Percentiles rank a stretch among this genome's conserved stretches.
These are phyloP conservation scores for Allolobophora icterica DNA, from an alignment of 2,888 invertebrate species.

Conservation along the genomic window DNA sequence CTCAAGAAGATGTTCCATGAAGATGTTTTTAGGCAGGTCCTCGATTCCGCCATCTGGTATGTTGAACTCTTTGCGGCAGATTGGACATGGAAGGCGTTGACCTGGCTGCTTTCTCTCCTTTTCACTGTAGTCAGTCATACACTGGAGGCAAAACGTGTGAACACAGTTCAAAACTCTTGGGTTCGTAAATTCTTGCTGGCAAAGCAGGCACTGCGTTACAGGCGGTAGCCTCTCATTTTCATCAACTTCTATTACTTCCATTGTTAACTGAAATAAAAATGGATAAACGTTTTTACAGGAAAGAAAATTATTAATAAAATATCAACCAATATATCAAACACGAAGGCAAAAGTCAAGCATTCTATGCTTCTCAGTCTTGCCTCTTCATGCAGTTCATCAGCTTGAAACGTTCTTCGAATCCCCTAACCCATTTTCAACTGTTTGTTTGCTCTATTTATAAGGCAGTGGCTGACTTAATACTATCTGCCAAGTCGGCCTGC, in stretches of 20 bases:
- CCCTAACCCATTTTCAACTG: too few species aligned
- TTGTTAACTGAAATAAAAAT: not conserved
- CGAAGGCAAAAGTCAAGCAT: not conserved
- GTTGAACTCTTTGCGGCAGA: not conserved
- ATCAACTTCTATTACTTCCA: not conserved
- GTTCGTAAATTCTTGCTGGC: conserved; percentile 4
- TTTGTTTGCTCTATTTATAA: too few species aligned
- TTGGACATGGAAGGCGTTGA: not conserved
- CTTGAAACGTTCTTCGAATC: too few species aligned
- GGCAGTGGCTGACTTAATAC: too few species aligned
- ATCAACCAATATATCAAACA: not conserved
- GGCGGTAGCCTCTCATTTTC: not conserved
- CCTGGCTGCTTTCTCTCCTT: conserved; percentile 5
- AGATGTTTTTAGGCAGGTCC: conserved; percentile 23
- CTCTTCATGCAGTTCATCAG: not conserved
- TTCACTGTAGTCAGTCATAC: not conserved
- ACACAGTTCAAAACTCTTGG: not conserved
- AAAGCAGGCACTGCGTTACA: conserved; percentile 13
- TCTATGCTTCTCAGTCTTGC: not conserved
- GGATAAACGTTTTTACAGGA: not conserved
- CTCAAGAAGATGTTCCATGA: conserved; percentile 24
- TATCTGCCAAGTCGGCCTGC: too few species aligned
- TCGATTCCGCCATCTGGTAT: conserved; percentile 15
- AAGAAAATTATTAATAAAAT: not conserved
- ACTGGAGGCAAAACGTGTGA: conserved; percentile 18